Conservation (phyloP, 2,888 invertebrate species). For the Campaea margaritaria region DNA sequence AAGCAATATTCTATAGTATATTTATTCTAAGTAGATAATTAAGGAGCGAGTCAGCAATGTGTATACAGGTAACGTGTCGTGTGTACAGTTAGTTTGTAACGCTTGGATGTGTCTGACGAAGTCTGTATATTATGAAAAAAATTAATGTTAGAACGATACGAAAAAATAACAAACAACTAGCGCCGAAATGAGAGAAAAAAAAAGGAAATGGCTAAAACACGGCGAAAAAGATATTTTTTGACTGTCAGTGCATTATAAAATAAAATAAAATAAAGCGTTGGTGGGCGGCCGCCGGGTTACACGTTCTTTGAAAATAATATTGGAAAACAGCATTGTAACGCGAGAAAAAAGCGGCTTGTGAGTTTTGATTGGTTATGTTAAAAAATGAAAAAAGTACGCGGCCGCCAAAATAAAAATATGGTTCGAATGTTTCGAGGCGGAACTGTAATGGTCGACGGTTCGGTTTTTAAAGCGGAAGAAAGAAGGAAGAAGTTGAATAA, state of each 20-base stretch:
- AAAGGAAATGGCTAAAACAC: slow-evolving; percentile 21
- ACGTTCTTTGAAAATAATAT: too few relatives aligned
- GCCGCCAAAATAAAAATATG: slow-evolving; percentile 70
- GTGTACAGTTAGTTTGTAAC: slow-evolving; percentile 38
- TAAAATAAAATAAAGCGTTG: slow-evolving; percentile 41
- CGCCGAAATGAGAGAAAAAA: background rate
- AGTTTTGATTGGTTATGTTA: slow-evolving; percentile 67
- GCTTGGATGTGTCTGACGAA: slow-evolving; percentile 62
- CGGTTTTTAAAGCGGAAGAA: slow-evolving; percentile 14
- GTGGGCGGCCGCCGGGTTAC: slow-evolving; percentile 60
- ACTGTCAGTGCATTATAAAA: slow-evolving; percentile 69
- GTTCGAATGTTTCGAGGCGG: slow-evolving; percentile 55
- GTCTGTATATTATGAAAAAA: slow-evolving; percentile 53
- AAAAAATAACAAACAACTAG: slow-evolving; percentile 46
- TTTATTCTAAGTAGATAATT: background rate
- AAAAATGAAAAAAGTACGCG: slow-evolving; percentile 60
- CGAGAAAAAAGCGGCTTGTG: slow-evolving; percentile 79
- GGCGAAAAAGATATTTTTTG: slow-evolving; percentile 75
- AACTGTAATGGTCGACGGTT: slow-evolving; percentile 32
- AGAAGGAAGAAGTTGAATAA: background rate
- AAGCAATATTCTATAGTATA: slow-evolving; percentile 10
- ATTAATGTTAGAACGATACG: slow-evolving; percentile 41
- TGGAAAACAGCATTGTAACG: slow-evolving; percentile 61
- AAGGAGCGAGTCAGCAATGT: slow-evolving; percentile 16
- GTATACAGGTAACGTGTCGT: slow-evolving; percentile 21